Base-by-base conservation (phyloP, 2,888 invertebrate species). In the Carpatolechia fugitivella region DNA sequence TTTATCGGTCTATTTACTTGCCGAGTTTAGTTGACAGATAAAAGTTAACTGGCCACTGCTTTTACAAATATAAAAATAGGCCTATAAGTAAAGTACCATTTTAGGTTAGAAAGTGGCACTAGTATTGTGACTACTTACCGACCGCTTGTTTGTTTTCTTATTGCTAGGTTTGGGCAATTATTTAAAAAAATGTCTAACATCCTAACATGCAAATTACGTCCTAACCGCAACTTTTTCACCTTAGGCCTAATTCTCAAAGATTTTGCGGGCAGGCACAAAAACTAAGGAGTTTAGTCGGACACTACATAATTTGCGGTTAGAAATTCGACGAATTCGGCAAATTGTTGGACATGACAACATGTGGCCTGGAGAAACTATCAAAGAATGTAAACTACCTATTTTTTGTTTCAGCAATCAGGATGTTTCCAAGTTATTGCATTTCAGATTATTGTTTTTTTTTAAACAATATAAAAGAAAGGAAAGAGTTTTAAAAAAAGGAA, bases 321-420 rank as follows among this genome's bases (percentile, higher is more conserved):
- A 36, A 31, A 40, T 52, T 52, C 41, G 41, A 7, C 8, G 41
- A 52, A 52, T 31, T 18, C 7, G 41, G 18, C 40, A 41, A 41
- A n/a, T 49, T 18, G 13, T 11, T 13, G n/a, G 16, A 20, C 35
- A 35, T 18, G 35, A 16, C 53, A 38, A 54, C 40, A 55, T 57
- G 48, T 38, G 44, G 40, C 18, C 38, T 1, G 16, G 20, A 41
- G 54, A 52, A 55, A 57, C 55, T 58, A 54, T 59, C 61, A 60
- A 64, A 59, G 69, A 69, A 41, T 16, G 40, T 41, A 41, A 41
- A 41, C 40, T 18, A 16, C 38, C 38, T 14, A 8, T 20, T 18
- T 41, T 41, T 18, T 41, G 11, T 8, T 8, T 10, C 18, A 18
- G 18, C 18, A 20, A 18, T 41, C 18, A 18, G 24, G n/a, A n/a